phyloP scores from a whole-genome alignment of 2,113 vertebrate genomes.

The Morone chrysops region DNA sequence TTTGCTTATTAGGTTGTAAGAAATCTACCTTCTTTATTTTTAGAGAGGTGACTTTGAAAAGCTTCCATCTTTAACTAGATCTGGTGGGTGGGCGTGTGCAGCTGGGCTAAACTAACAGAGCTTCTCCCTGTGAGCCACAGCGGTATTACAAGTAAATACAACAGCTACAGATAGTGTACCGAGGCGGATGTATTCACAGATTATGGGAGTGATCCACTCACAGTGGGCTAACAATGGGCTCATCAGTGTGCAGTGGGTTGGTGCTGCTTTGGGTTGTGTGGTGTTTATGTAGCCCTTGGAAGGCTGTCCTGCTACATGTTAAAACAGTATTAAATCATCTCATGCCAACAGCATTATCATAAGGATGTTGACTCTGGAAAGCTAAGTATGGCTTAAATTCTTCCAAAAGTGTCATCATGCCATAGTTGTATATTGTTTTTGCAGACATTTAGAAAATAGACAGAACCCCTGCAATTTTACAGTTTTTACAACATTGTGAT shows the following conservation, averaged over 20 bases:
- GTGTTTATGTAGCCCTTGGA: conserved; percentile 68
- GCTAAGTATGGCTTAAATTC: conserved; percentile 27
- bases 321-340: conserved; percentile 69
- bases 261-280: conserved; percentile 39
- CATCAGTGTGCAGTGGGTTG: conserved; percentile 43
- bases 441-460: conserved; percentile 3
- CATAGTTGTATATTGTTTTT: not conserved
- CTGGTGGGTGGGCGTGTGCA: conserved; percentile 49
- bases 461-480: not conserved
- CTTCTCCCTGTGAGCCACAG: conserved; percentile 45
- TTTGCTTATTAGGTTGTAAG: not conserved
- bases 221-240: conserved; percentile 52
- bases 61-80: conserved; percentile 25
- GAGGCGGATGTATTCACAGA: conserved; percentile 50
- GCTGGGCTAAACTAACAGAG: conserved; percentile 55
- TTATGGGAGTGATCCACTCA: conserved; percentile 47
- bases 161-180: conserved; percentile 28
- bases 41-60: conserved; percentile 5
- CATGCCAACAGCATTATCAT: conserved; percentile 69
- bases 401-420: conserved; percentile 25
- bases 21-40: conserved; percentile 18
- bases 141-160: conserved; percentile 54
- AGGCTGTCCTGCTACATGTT: conserved; percentile 66
- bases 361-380: conserved; percentile 70
- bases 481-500: not conserved